Evolutionary conservation across 2,797 vertebrate species (phyloP).

Genomic region (Pangasius krempfi): DNA sequence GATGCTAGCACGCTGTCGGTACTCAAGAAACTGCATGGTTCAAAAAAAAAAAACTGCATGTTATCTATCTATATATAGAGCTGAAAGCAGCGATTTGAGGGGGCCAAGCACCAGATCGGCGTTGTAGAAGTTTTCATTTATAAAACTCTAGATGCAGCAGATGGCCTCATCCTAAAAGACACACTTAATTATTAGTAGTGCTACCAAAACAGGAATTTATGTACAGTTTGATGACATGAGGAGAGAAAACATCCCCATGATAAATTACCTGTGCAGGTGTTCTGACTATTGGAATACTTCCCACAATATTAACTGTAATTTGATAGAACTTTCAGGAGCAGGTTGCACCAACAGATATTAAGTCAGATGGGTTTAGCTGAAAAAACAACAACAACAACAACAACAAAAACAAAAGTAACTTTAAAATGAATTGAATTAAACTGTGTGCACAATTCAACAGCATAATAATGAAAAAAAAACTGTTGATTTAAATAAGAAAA

Average conservation of each 20-base stretch:
- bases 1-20: constrained; percentile 96
- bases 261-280: neutral
- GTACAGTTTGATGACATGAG: neutral
- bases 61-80: neutral
- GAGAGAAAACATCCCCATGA: neutral
- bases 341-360: neutral
- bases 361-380: neutral
- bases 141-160: neutral
- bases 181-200: constrained; percentile 60
- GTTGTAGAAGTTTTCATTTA: neutral
- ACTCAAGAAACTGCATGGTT: constrained; percentile 90
- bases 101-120: constrained; percentile 18
- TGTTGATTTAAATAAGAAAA: no score
- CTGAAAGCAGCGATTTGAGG: constrained; percentile 8
- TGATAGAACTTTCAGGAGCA: neutral
- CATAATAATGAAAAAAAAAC: neutral
- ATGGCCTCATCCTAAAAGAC: constrained; percentile 60
- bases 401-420: neutral
- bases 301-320: neutral
- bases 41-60: constrained; percentile 62
- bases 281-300: neutral
- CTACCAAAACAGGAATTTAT: neutral
- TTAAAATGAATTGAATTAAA: neutral
- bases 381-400: neutral
- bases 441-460: neutral